Conservation (phyloP, 1,140 invertebrate genomes). For the Ooceraea biroi region DNA sequence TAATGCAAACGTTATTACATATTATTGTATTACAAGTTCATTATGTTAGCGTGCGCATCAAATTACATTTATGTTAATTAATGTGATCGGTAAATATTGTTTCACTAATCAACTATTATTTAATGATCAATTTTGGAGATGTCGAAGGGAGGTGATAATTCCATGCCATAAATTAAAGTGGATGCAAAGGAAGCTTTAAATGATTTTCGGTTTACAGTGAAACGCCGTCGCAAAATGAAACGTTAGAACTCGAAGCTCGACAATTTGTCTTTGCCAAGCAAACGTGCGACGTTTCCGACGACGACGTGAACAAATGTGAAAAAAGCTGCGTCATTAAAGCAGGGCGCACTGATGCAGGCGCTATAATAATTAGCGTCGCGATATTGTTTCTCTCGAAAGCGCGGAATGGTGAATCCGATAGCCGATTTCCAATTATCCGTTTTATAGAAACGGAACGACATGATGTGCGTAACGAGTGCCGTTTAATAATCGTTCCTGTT, state of each 20-base stretch:
- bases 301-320: too few relatives aligned
- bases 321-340: not conserved
- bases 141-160: not conserved
- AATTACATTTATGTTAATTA: not conserved
- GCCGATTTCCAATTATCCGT: slow-evolving; percentile 64
- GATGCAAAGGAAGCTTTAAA: not conserved
- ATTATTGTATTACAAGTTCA: too few relatives aligned
- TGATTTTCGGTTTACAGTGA: not conserved
- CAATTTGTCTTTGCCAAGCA: not conserved
- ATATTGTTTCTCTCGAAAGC: slow-evolving; percentile 7
- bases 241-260: not conserved
- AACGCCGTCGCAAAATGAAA: not conserved
- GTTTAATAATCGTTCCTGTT: slow-evolving; percentile 66
- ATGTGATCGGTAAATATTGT: not conserved
- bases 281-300: not conserved
- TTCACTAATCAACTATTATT: not conserved
- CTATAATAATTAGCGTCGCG: slow-evolving; percentile 8
- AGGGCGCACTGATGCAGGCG: not conserved
- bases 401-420: slow-evolving; percentile 51
- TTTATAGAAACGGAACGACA: slow-evolving; percentile 58
- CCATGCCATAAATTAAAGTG: not conserved
- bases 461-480: slow-evolving; percentile 51
- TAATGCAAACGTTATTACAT: too few relatives aligned
- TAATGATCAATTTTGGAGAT: not conserved
- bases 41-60: not conserved